Base-by-base conservation (phyloP, 2,113 vertebrate genomes). In the Hyperoodon ampullatus region DNA sequence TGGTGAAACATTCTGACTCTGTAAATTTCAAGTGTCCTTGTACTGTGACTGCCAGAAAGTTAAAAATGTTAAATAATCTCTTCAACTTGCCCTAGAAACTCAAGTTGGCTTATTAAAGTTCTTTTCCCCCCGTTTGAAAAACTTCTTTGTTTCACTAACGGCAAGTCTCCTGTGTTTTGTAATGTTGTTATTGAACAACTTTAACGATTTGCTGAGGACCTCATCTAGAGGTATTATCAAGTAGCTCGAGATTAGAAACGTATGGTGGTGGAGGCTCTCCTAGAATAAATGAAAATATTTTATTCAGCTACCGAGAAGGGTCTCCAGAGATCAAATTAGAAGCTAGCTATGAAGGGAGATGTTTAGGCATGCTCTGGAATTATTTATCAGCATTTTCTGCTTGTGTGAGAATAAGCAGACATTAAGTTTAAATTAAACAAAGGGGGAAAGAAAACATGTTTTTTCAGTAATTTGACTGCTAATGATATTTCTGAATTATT, bases 291-390 rank as follows among this genome's bases (percentile, higher is more conserved):
- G 98, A 98, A 99, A 99, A 98, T 98, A 99, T 99, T 98, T 98
- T 98, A 98, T 99, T 98, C 98, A 98, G 98, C 98, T 98, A 98
- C 97, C 81, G 97, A 98, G 97, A 98, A 98, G 83, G 98, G 98
- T 99, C 99, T 98, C 99, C 93, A 97, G 98, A 98, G 99, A 99
- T 99, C 98, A 99, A 99, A 99, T 99, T 99, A 99, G 99, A 98
- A 98, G 98, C 98, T 99, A 97, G 98, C 98, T 99, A 98, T 98
- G 99, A 99, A 98, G 98, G 98, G 98, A 99, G 98, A 98, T 99
- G 98, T 98, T 99, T 99, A 98, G 98, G 99, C 98, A 99, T 98
- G 98, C 98, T 98, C 98, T 98, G 98, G 99, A 99, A 99, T 99
- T 99, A 99, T 99, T 99, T 99, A 99, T 99, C 98, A 98, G 98